These are phyloP conservation scores for Bursaphelenchus mucronatus DNA, from an alignment of 1,140 invertebrate species.

Conservation along the genomic window DNA sequence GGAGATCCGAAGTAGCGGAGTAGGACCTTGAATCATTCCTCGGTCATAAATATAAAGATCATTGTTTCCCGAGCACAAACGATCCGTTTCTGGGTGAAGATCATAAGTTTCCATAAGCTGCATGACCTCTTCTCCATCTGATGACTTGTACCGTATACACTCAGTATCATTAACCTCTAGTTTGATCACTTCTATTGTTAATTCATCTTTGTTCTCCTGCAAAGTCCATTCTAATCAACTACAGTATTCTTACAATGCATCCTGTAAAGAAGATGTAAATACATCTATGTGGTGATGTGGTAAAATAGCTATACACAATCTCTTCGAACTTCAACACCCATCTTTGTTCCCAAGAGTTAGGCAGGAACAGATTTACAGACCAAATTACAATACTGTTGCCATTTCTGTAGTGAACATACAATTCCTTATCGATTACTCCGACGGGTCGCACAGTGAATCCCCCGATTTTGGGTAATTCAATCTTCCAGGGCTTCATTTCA, in stretches of 20 bases:
- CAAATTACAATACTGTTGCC: constrained; percentile 10
- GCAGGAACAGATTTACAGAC: constrained; percentile 2
- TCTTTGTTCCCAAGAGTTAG: constrained; percentile 7
- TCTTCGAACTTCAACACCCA: constrained; percentile 15
- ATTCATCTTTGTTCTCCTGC: no score
- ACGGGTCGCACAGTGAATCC: neutral
- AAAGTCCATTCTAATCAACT: no score
- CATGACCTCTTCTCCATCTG: neutral
- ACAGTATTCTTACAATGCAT: constrained; percentile 3
- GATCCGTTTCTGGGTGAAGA: constrained; percentile 14
- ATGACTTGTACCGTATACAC: neutral
- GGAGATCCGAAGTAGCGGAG: constrained; percentile 6
- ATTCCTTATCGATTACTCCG: constrained; percentile 6
- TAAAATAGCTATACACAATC: constrained; percentile 4
- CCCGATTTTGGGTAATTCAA: no score
- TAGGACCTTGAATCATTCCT: constrained; percentile 11
- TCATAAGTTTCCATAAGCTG: constrained; percentile 10
- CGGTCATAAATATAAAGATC: constrained; percentile 17
- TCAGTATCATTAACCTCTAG: neutral
- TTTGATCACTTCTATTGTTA: no score
- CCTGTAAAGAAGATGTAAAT: constrained; percentile 15
- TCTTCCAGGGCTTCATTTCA: no score
- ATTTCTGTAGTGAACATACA: constrained; percentile 1
- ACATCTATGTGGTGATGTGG: neutral
- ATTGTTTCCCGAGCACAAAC: neutral